phyloP scores from a whole-genome alignment of 2,888 invertebrate genomes.

The Tetragonula carbonaria region DNA sequence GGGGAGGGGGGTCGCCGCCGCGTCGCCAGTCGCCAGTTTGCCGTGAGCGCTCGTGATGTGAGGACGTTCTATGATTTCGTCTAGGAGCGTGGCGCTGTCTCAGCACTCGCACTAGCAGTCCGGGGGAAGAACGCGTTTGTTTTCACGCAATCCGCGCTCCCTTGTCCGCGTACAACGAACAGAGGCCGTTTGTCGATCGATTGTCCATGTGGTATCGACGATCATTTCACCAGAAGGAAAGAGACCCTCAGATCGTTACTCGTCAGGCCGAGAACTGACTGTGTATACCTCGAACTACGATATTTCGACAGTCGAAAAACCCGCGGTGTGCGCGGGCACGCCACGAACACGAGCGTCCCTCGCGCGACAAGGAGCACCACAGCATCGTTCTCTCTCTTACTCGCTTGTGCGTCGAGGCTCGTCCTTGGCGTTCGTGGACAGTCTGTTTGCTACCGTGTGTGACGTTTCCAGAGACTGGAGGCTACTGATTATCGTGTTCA shows the following conservation, averaged over 20 bases:
- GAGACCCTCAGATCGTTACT: background rate
- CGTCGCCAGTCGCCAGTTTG: slow-evolving; percentile 87
- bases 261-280: background rate
- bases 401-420: slow-evolving; percentile 3
- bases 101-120: slow-evolving; percentile 47
- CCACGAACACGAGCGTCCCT: slow-evolving; percentile 34
- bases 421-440: background rate
- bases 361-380: background rate
- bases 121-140: slow-evolving; percentile 41
- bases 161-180: background rate
- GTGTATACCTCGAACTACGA: too few species aligned
- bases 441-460: slow-evolving; percentile 3
- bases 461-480: slow-evolving; percentile 10
- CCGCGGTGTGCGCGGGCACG: slow-evolving; percentile 52
- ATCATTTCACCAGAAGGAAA: background rate
- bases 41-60: slow-evolving; percentile 92
- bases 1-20: slow-evolving; percentile 81
- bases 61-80: slow-evolving; percentile 86
- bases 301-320: background rate
- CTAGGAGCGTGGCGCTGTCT: slow-evolving; percentile 64
- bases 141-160: slow-evolving; percentile 11
- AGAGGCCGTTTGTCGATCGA: background rate
- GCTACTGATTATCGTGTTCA: slow-evolving; percentile 3
- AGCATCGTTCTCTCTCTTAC: slow-evolving; percentile 15
- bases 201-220: background rate